Evolutionary conservation across 2,888 invertebrate genomes (phyloP).

Genomic region (Drosophila tanythrix): DNA sequence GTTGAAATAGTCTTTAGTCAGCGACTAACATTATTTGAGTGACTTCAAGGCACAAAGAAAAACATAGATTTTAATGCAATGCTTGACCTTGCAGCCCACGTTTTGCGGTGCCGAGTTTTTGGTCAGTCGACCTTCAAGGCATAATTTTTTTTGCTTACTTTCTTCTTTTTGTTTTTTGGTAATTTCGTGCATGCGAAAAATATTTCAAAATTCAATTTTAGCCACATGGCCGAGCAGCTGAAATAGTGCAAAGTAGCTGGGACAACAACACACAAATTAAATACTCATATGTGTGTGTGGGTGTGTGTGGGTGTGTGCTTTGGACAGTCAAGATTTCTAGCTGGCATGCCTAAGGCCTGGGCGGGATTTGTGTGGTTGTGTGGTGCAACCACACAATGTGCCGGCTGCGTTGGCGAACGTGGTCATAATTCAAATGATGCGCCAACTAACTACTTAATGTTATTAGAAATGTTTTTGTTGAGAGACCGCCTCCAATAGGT

Average conservation of each 20-base stretch:
- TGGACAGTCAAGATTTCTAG: slow-evolving; percentile 8
- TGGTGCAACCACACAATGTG: slow-evolving; percentile 39
- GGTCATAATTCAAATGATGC: slow-evolving; percentile 77
- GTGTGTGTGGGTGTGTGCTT: slow-evolving; percentile 12
- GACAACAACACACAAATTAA: slow-evolving; percentile 44
- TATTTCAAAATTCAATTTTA: slow-evolving; percentile 71
- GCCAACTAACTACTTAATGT: slow-evolving; percentile 76
- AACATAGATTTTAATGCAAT: background rate
- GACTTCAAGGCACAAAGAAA: background rate
- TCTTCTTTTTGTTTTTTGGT: slow-evolving; percentile 5
- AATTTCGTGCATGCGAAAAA: slow-evolving; percentile 62
- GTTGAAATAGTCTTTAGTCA: background rate
- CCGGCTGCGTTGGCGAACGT: slow-evolving; percentile 69
- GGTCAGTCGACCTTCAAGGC: slow-evolving; percentile 50
- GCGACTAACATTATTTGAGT: background rate
- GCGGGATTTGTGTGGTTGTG: background rate
- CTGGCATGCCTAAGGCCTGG: slow-evolving; percentile 13
- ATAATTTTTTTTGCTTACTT: slow-evolving; percentile 4
- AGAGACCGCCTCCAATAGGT: slow-evolving; percentile 35
- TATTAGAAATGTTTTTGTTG: slow-evolving; percentile 67
- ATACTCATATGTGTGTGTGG: slow-evolving; percentile 24
- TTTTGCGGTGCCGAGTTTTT: slow-evolving; percentile 11
- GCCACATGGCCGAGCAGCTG: slow-evolving; percentile 47
- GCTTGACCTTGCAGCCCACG: slow-evolving; percentile 33
- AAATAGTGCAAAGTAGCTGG: slow-evolving; percentile 55